phyloP scores from a whole-genome alignment of 1,140 invertebrate genomes.

The Paraescarpia echinospica region DNA sequence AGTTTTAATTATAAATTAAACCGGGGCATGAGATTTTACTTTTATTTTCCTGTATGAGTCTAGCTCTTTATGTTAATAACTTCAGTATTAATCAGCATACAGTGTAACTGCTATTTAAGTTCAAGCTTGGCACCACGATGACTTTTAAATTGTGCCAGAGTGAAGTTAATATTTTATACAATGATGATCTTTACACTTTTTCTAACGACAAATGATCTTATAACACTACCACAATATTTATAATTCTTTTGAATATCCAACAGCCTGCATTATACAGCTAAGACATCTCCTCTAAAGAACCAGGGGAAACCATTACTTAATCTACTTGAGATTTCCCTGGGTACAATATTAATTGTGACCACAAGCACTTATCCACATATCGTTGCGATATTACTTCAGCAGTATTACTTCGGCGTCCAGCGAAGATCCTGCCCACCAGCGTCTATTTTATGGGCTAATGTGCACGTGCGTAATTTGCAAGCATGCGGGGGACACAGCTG shows the following conservation, averaged over 20 bases:
- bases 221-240: background rate
- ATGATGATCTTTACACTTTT: too few species aligned
- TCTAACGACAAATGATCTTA: too few species aligned
- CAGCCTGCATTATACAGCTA: background rate
- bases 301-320: background rate
- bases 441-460: background rate
- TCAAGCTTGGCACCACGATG: too few species aligned
- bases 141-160: too few species aligned
- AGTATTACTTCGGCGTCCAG: background rate
- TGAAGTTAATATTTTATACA: too few species aligned
- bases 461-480: background rate
- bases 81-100: too few species aligned
- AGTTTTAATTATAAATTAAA: too few species aligned
- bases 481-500: background rate
- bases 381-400: background rate
- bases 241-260: background rate
- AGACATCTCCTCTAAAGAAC: background rate
- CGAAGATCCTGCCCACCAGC: background rate
- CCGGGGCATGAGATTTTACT: too few species aligned
- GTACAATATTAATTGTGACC: background rate
- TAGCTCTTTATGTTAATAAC: too few species aligned
- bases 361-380: background rate
- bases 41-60: too few species aligned
- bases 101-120: too few species aligned
- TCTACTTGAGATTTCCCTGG: background rate